These are phyloP conservation scores for Gadopsis bispinosus DNA, from an alignment of 2,797 vertebrate genomes.

Conservation along the genomic window DNA sequence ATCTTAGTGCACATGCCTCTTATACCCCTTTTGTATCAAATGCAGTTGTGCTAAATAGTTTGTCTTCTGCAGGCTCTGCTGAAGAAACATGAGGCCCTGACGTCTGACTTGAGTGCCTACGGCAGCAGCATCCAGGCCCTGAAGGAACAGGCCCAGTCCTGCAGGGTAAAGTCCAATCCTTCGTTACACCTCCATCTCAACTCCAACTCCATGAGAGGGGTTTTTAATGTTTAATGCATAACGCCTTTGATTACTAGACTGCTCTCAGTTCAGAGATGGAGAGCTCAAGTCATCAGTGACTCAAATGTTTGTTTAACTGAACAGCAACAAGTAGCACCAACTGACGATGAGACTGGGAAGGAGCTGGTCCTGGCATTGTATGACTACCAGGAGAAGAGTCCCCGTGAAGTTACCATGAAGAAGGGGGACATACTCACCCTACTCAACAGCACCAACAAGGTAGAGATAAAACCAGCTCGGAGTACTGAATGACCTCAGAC, in stretches of 20 bases:
- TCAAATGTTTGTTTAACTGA: constrained; percentile 9
- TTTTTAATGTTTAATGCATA: neutral
- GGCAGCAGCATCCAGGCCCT: constrained; percentile 96
- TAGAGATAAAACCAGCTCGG: constrained; percentile 45
- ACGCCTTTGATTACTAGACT: neutral
- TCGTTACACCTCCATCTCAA: neutral
- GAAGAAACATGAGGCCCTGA: constrained; percentile 98
- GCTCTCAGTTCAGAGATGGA: neutral
- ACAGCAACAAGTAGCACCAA: constrained; percentile 99
- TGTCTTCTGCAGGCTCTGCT: constrained; percentile 90
- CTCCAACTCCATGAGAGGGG: neutral
- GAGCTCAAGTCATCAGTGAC: neutral
- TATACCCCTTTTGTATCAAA: neutral
- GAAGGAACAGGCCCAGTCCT: constrained; percentile 95
- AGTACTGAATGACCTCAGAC: neutral
- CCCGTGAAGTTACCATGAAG: constrained; percentile 98
- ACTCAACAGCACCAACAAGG: constrained; percentile 99
- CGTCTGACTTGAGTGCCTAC: constrained; percentile 97
- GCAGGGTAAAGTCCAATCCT: constrained; percentile 87
- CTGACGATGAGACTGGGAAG: constrained; percentile 98
- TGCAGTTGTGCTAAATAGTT: constrained; percentile 9
- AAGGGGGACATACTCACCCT: constrained; percentile 97
- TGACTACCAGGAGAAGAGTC: constrained; percentile 99
- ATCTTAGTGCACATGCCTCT: neutral
- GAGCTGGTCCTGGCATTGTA: constrained; percentile 97